Conservation (phyloP, 2,888 invertebrate genomes). For the Argynnis bischoffii region DNA sequence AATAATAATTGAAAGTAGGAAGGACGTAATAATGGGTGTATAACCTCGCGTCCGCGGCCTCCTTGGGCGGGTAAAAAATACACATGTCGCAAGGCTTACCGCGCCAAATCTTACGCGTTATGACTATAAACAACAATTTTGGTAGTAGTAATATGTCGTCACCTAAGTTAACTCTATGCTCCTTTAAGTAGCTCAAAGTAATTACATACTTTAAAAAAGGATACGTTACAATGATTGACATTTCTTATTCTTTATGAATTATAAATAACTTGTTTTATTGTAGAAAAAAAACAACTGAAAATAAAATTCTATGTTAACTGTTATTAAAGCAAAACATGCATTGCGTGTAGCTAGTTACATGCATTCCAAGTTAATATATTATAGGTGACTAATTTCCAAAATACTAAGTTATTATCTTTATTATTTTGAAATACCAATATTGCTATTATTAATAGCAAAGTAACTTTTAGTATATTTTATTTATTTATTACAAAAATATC, state of each 20-base stretch:
- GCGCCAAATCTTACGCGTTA: slow-evolving; percentile 56
- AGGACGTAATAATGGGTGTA: slow-evolving; percentile 83
- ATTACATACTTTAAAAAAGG: not conserved
- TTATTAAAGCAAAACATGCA: too few relatives aligned
- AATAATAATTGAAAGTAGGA: slow-evolving; percentile 83
- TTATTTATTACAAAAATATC: slow-evolving; percentile 16
- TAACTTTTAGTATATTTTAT: slow-evolving; percentile 3
- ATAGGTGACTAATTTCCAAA: too few relatives aligned
- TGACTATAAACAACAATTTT: slow-evolving; percentile 58
- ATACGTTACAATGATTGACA: too few relatives aligned
- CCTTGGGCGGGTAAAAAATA: slow-evolving; percentile 83
- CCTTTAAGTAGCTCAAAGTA: not conserved
- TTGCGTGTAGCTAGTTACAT: too few relatives aligned
- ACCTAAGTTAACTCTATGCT: not conserved
- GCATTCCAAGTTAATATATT: too few relatives aligned
- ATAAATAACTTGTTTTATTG: too few relatives aligned
- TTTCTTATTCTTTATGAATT: too few relatives aligned
- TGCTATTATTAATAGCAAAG: not conserved
- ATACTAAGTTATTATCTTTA: too few relatives aligned
- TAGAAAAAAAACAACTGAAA: too few relatives aligned
- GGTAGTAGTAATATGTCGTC: not conserved
- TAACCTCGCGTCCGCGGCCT: slow-evolving; percentile 82
- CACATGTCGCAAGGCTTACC: slow-evolving; percentile 70
- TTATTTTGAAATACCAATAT: too few relatives aligned
- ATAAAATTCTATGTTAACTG: too few relatives aligned